Evolutionary conservation across 2,113 vertebrate genomes (phyloP).

Genomic region (Erythrolamprus reginae): DNA sequence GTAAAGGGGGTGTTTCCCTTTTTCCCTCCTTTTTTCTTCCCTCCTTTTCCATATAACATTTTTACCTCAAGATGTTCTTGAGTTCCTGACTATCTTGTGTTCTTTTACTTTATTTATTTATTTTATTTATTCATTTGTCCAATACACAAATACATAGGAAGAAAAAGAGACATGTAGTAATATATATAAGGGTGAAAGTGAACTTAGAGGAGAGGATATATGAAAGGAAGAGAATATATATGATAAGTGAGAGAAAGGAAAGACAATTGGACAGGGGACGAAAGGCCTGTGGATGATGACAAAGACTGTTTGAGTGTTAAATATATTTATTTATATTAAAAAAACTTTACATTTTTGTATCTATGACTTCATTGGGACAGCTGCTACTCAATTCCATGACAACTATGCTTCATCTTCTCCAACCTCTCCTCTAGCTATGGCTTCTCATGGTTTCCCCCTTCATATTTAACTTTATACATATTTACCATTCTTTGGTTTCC

Average conservation of each 20-base stretch:
- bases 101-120: background rate
- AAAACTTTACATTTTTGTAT: background rate
- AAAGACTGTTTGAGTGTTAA: background rate
- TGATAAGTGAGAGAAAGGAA: too few species aligned
- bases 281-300: background rate
- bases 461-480: background rate
- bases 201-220: too few species aligned
- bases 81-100: background rate
- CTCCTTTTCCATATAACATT: too few species aligned
- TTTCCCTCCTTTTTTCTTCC: too few species aligned
- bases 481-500: background rate
- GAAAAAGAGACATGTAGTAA: too few species aligned
- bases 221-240: too few species aligned
- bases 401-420: background rate
- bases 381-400: background rate
- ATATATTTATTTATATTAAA: background rate
- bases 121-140: too few species aligned
- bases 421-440: background rate
- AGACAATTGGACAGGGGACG: too few species aligned
- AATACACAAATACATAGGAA: too few species aligned
- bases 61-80: background rate
- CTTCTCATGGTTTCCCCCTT: background rate
- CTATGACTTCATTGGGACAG: background rate
- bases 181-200: too few species aligned
- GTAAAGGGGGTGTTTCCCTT: background rate